Evolutionary conservation across 1,140 invertebrate species (phyloP), one percentile per base, ranked within the genome.

Genomic region (Diprion similis): DNA sequence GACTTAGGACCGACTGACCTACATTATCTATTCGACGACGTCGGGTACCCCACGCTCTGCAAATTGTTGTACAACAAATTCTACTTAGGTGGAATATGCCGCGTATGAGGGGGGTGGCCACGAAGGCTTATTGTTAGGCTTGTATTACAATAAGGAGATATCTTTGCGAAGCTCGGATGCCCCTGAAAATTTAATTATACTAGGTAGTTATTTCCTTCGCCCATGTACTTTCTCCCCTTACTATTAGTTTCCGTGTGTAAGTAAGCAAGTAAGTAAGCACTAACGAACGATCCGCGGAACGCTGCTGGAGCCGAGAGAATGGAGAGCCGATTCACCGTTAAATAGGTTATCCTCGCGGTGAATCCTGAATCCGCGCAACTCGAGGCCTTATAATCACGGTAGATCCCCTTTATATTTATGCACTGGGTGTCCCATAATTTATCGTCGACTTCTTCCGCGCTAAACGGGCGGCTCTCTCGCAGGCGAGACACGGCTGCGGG

Each of bases 161-260:
- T 37, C 24, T 37, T 37, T 37, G 24, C 24, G 24, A 37, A 37
- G 24, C 24, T 37, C 24, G 24, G 24, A 37, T 37, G 24, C 24
- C 24, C 24, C 24, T 37, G 24, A 37, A 37, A 37, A 37, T 37
- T n/a, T n/a, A n/a, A n/a, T n/a, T n/a, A n/a, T n/a, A n/a, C n/a
- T n/a, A n/a, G n/a, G 6, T 37, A 37, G 2, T 37, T 37, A 37
- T 71, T 59, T 73, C 72, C 65, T 73, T 73, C 68, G 68, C 66
- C 66, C 72, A 65, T 69, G 68, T 73, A 69, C 72, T 73, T 69
- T 46, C 37, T 73, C 19, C 70, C 48, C 67, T 24, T 8, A 19
- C 8, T 18, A 8, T 47, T 71, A 59, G 17, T 71, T 37, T 71
- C 6, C 24, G 24, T 37, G 24, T 37, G 24, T 37, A 37, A 37